Evolutionary conservation across 1,140 invertebrate species (phyloP), one percentile per base, ranked within the genome.

Genomic region (Cotesia vestalis): DNA sequence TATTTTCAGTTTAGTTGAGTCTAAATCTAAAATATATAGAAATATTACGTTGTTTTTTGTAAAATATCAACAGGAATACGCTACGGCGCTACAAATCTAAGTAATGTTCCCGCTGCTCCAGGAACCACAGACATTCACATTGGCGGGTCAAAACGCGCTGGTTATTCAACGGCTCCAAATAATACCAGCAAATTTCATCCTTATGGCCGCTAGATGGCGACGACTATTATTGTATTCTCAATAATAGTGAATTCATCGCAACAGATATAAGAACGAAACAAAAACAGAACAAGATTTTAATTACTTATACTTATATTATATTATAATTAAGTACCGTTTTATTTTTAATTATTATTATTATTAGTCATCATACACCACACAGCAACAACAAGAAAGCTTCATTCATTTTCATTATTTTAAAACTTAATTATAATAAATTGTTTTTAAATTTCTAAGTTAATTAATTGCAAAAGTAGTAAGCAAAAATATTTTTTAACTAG

Each of bases 101-200:
- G 67, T 35, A 80, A 66, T 53, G 73, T 78, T 78, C 78, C 79
- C 63, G 76, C 77, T 74, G 77, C 80, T 27, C 78, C 78, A 76
- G 78, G 79, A 76, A 80, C 77, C 70, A 81, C 78, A 73, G 75
- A 76, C 73, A 77, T 52, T 73, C 77, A 78, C 74, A 68, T 74
- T 36, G 76, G 76, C 53, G 75, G 77, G 46, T 80, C 82, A 27
- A 83, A 84, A 62, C 78, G 81, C 78, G 80, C 80, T 74, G 78
- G 75, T 70, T 81, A 81, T 46, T 69, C 78, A 63, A 75, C 76
- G 68, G 69, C 81, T 34, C 74, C 80, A 20, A 74, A 76, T 70
- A 78, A 55, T 77, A 69, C 73, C 74, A 80, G 77, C 78, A 85
- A 83, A 78, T 85, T 84, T 72, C 85, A 86, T 77, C 85, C 85